A percentile compares a stretch with the other conserved stretches of the same genome.
These are phyloP conservation scores for Adineta ricciae DNA, from an alignment of 2,888 invertebrate species.

Conservation along the genomic window DNA sequence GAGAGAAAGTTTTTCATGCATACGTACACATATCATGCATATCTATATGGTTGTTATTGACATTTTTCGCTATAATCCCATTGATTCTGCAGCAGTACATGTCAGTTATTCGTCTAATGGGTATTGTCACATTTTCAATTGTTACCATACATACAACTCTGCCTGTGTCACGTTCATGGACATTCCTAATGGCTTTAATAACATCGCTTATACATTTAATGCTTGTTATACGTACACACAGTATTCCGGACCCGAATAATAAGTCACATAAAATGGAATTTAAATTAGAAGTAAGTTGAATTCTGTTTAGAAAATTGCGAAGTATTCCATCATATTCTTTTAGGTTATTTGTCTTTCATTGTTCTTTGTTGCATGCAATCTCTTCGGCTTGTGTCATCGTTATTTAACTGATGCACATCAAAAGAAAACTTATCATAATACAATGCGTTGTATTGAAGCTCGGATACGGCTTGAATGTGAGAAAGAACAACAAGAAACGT, in stretches of 20 bases:
- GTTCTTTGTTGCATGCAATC: conserved; percentile 66
- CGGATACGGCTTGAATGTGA: conserved; percentile 82
- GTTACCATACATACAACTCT: conserved; percentile 14
- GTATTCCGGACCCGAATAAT: background rate
- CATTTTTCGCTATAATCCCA: background rate
- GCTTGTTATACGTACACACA: background rate
- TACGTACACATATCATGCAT: background rate
- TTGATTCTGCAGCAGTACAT: background rate
- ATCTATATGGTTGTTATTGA: background rate
- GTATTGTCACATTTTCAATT: background rate
- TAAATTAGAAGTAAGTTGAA: background rate
- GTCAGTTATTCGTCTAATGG: background rate
- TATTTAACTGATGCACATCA: conserved; percentile 77
- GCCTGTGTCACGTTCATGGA: background rate
- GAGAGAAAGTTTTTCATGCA: background rate
- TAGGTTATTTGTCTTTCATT: conserved; percentile 69
- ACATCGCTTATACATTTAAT: background rate
- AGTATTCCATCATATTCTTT: no score
- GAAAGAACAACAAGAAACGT: conserved; percentile 80
- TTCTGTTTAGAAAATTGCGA: no score
- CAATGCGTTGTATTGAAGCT: conserved; percentile 80
- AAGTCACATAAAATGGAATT: background rate
- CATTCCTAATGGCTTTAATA: background rate
- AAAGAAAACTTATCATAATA: conserved; percentile 77
- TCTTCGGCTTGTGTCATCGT: conserved; percentile 76